A percentile compares a stretch with the other conserved stretches of the same genome.
phyloP scores from a whole-genome alignment of 2,113 vertebrate species.

The Puffinus mauretanicus region DNA sequence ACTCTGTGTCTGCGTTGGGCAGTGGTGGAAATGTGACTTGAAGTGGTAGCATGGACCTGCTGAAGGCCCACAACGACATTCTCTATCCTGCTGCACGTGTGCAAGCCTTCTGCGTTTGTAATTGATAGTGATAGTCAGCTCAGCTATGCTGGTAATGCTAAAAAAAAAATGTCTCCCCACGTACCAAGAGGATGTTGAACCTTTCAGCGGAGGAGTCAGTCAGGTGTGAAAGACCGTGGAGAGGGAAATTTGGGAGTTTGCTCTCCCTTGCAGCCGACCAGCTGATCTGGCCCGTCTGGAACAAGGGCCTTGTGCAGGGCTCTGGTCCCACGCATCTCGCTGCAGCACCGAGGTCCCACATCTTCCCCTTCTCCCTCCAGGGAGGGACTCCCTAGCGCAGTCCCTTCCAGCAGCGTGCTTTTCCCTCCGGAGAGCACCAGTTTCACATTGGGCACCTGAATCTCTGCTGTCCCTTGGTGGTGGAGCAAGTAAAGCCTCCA shows the following conservation, averaged over 20 bases:
- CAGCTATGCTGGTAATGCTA: background rate
- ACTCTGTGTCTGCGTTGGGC: background rate
- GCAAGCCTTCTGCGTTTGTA: background rate
- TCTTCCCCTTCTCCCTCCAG: background rate
- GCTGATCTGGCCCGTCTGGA: background rate
- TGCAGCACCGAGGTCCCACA: background rate
- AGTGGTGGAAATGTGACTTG: background rate
- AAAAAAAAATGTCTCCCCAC: background rate
- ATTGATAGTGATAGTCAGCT: background rate
- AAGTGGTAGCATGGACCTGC: rapidly evolving
- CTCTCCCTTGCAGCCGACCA: background rate
- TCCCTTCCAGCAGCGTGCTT: background rate
- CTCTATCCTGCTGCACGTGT: rapidly evolving
- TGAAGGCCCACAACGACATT: background rate
- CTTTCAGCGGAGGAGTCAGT: background rate
- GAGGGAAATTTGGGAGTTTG: background rate
- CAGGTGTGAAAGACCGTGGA: background rate
- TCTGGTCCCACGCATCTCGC: background rate
- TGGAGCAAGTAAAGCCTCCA: background rate
- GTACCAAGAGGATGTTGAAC: background rate
- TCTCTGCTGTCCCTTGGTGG: background rate
- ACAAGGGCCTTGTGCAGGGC: background rate
- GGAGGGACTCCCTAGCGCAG: background rate
- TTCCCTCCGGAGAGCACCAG: background rate
- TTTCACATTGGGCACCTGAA: background rate